Evolutionary conservation across 2,113 vertebrate species (phyloP).

Genomic region (Macaca nemestrina): DNA sequence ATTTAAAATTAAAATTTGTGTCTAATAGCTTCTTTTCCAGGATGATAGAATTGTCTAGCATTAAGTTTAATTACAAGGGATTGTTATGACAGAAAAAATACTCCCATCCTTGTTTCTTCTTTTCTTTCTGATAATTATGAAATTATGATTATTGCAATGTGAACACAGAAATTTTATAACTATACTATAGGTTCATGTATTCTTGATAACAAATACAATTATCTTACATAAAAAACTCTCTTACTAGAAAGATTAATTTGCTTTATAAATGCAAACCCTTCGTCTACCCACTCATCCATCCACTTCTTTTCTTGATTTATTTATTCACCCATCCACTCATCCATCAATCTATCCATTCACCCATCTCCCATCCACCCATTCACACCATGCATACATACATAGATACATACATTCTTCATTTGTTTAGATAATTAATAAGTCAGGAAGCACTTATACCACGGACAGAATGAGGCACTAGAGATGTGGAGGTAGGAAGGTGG

Average conservation of each 20-base stretch:
- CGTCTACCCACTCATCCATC: background rate
- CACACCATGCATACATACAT: background rate
- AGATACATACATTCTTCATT: background rate
- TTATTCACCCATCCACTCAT: background rate
- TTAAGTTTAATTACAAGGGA: background rate
- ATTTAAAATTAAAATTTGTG: conserved; percentile 32
- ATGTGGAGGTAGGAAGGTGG: background rate
- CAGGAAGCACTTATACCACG: background rate
- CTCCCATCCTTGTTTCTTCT: background rate
- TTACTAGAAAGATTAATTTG: background rate
- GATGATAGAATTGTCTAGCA: background rate
- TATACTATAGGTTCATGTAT: background rate
- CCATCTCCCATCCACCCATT: too few species aligned
- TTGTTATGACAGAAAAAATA: background rate
- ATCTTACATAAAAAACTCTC: background rate
- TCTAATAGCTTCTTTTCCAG: conserved; percentile 26
- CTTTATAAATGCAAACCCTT: background rate
- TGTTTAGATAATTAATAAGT: background rate
- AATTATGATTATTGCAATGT: background rate
- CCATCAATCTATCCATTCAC: background rate
- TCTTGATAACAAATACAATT: background rate
- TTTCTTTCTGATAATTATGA: background rate
- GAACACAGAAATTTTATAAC: background rate
- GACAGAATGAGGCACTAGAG: background rate
- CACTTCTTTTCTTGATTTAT: too few species aligned